Percentiles rank a stretch among this genome's conserved stretches.
phyloP scores from a whole-genome alignment of 64 coral and sea anemone genomes.

The Trachythela sp. region DNA sequence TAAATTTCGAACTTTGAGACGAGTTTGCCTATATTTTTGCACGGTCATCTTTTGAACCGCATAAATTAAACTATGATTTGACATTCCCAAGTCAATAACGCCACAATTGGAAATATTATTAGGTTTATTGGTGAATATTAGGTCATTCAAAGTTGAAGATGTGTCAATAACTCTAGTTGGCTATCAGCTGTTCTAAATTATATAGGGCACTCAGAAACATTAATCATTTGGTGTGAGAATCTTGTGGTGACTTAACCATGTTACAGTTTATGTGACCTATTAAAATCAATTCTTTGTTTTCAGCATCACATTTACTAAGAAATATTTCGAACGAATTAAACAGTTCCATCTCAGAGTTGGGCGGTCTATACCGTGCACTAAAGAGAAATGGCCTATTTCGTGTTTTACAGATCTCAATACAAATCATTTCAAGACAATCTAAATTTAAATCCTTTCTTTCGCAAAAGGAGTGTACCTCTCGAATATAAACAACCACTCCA shows the following conservation, averaged over 20 bases:
- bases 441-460: not conserved
- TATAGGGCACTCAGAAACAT: not conserved
- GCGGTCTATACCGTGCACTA: not conserved
- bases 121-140: not conserved
- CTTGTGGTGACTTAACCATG: not conserved
- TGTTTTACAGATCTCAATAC: not conserved
- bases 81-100: not conserved
- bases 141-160: not conserved
- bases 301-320: conserved; percentile 5
- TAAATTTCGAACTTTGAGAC: not conserved
- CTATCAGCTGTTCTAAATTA: conserved; percentile 1
- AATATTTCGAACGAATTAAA: not conserved
- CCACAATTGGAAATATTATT: not conserved
- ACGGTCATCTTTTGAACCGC: not conserved
- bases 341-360: not conserved
- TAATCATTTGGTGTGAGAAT: not conserved
- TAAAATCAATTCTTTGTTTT: not conserved
- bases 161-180: not conserved
- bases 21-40: not conserved
- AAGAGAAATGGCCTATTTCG: not conserved
- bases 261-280: not conserved
- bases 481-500: not conserved
- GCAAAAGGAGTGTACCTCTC: not conserved
- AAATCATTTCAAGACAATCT: not conserved
- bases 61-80: conserved; percentile 15